phyloP scores from a whole-genome alignment of 2,888 invertebrate genomes.

The Octonoba sinensis region DNA sequence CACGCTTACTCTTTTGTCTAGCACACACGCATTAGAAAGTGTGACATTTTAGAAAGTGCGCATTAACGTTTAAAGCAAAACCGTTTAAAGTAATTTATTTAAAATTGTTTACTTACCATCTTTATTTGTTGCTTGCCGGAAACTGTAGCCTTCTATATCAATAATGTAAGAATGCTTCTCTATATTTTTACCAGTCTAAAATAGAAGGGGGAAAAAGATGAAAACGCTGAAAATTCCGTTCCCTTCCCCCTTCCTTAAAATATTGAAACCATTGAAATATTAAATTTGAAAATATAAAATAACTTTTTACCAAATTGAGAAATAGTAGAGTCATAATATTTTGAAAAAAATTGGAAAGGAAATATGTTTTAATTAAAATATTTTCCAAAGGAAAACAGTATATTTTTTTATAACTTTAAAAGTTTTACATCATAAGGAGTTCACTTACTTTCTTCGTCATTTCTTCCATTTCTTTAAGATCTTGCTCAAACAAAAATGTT shows the following conservation, averaged over 20 bases:
- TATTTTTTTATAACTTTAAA: not conserved
- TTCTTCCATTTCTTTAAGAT: conserved; percentile 51
- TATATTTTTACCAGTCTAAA: conserved; percentile 37
- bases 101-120: conserved; percentile 21
- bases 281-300: too few species aligned
- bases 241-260: too few species aligned
- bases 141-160: conserved; percentile 49
- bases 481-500: conserved; percentile 47
- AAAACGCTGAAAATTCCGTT: not conserved
- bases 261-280: too few species aligned
- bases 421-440: not conserved
- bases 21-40: too few species aligned
- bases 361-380: not conserved
- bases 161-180: conserved; percentile 56
- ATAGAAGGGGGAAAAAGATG: not conserved
- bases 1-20: too few species aligned
- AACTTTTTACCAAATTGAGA: not conserved
- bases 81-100: too few species aligned
- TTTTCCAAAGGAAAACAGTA: not conserved
- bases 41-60: too few species aligned
- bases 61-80: too few species aligned
- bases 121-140: conserved; percentile 47
- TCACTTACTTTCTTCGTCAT: conserved; percentile 27
- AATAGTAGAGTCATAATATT: not conserved
- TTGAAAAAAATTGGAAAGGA: not conserved